These are phyloP conservation scores for Diogma glabrata DNA, from an alignment of 2,888 invertebrate genomes.

Conservation along the genomic window DNA sequence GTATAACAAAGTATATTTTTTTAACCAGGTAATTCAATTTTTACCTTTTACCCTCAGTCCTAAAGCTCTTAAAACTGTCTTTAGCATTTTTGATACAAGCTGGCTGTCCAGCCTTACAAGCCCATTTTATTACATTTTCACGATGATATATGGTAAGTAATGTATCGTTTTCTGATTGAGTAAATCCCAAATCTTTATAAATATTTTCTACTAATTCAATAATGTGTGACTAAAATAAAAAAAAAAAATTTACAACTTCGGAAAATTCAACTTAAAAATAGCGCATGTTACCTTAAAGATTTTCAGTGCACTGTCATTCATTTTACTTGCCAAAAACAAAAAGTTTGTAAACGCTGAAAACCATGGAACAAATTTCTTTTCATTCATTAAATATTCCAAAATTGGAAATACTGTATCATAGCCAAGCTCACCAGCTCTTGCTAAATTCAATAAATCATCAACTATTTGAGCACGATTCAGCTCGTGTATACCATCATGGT, in stretches of 20 bases:
- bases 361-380: conserved; percentile 71
- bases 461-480: conserved; percentile 67
- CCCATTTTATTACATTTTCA: conserved; percentile 45
- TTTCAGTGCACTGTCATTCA: background rate
- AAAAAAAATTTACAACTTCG: background rate
- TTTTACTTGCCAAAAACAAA: conserved; percentile 29
- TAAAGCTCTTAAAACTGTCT: conserved; percentile 30
- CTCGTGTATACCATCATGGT: conserved; percentile 43
- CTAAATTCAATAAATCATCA: conserved; percentile 67
- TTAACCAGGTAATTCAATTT: background rate
- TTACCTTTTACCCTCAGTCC: conserved; percentile 7
- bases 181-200: conserved; percentile 41
- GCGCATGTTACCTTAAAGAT: conserved; percentile 18
- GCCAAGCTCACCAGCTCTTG: conserved; percentile 47
- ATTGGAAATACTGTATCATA: conserved; percentile 54
- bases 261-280: background rate
- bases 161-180: conserved; percentile 33
- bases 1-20: background rate
- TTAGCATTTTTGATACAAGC: conserved; percentile 44
- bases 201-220: conserved; percentile 37
- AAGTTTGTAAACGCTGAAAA: conserved; percentile 45
- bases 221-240: conserved; percentile 37
- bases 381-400: conserved; percentile 53
- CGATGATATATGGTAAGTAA: conserved; percentile 48
- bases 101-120: conserved; percentile 48